These are phyloP conservation scores for Pocillopora verrucosa DNA, from an alignment of 64 coral and sea anemone species.

Conservation along the genomic window DNA sequence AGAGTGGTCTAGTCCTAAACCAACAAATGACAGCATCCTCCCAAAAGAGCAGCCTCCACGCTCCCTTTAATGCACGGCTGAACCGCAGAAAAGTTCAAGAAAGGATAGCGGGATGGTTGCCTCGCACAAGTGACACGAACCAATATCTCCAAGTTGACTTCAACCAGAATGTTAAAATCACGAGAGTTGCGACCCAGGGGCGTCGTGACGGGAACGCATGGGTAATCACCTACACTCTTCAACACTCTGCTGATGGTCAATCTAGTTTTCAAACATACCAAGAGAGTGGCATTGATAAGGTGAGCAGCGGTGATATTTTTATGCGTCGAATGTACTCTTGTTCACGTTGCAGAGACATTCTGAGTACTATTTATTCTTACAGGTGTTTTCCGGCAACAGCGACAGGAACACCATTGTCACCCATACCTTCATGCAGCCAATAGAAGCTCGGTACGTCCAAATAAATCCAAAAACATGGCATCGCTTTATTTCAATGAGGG, in stretches of 20 bases:
- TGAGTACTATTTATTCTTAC: neutral
- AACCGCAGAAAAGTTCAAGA: neutral
- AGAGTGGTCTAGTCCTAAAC: neutral
- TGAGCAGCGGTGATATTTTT: too few relatives aligned
- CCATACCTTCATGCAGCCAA: neutral
- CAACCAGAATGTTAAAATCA: neutral
- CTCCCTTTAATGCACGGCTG: neutral
- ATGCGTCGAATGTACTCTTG: neutral
- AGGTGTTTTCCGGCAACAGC: neutral
- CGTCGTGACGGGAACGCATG: neutral
- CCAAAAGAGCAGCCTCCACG: neutral
- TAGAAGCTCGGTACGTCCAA: neutral
- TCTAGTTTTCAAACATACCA: neutral
- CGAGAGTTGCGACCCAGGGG: slow-evolving; percentile 16
- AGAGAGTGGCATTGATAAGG: neutral
- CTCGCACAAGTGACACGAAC: neutral
- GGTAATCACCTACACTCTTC: neutral
- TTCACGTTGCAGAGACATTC: neutral
- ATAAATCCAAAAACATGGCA: neutral
- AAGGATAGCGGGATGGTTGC: neutral
- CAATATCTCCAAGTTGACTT: slow-evolving; percentile 41
- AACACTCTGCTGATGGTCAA: neutral
- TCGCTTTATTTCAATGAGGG: neutral
- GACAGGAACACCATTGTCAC: neutral
- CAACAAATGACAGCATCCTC: slow-evolving; percentile 3